Base-by-base conservation (phyloP, 2,797 vertebrate species). In the Myoxocephalus aenaeus region DNA sequence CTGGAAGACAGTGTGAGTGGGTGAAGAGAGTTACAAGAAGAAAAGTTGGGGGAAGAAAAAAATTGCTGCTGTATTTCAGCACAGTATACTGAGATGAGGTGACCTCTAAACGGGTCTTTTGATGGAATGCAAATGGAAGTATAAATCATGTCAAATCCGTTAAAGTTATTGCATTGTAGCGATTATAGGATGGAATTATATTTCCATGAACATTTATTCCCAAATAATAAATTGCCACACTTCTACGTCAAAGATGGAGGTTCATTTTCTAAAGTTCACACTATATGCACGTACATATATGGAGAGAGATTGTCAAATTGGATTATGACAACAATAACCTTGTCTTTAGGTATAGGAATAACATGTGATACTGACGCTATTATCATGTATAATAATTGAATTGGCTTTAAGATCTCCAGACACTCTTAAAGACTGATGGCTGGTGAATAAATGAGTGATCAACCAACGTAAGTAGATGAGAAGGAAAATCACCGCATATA, bases 61-160 rank as follows among this genome's bases (percentile, higher is more conserved):
- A 36, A 20, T 59, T 11, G 67, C 51, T 2, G 62, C 46, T 29
- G 54, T 29, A 32, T 57, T 71, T 70, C n/a, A 51, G 53, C 12
- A n/a, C 17, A 4, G 46, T 18, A n/a, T 27, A 18, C 4, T 32
- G 54, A 71, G 58, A 51, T 27, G 14, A 80, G 59, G 65, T 75
- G 63, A 86, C 67, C 69, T 80, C 66, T 70, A 75, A 80, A 70
- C 64, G 44, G 12, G 15, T 68, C 8, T 71, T 76, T 25, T 62
- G 67, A 84, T 70, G 46, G 29, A 80, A 87, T 14, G 81, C 46
- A 78, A 77, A 83, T 87, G 7, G 76, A 86, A 80, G 72, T 48
- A 81, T 79, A 65, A 87, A 81, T 84, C 78, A 79, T 2, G 61
- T 78, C 58, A 77, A 68, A 78, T 83, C 40, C 62, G 34, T 44